phyloP scores from a whole-genome alignment of 2,888 invertebrate genomes.

The Gibbula magus region DNA sequence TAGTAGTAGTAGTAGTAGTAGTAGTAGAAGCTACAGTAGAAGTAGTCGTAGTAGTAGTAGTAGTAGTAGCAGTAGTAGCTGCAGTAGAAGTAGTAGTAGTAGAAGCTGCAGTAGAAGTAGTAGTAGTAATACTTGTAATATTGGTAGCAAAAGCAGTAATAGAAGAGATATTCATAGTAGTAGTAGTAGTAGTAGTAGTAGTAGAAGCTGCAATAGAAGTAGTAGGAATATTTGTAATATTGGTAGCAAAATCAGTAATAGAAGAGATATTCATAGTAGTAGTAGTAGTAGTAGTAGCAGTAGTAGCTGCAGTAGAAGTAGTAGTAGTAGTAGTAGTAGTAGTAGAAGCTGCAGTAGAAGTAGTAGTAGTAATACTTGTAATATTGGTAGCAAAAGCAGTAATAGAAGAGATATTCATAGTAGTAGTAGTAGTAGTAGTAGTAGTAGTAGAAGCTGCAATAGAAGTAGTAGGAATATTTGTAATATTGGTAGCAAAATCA shows the following conservation, averaged over 20 bases:
- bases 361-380: conserved; percentile 14
- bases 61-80: conserved; percentile 27
- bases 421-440: too few relatives aligned
- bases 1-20: conserved; percentile 22
- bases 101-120: conserved; percentile 25
- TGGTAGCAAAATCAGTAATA: too few relatives aligned
- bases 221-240: too few relatives aligned
- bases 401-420: conserved; percentile 11
- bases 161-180: conserved; percentile 14
- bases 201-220: not conserved
- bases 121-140: conserved; percentile 18
- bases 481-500: too few relatives aligned
- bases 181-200: conserved; percentile 27
- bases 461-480: too few relatives aligned
- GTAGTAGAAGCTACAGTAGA: conserved; percentile 20
- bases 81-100: conserved; percentile 26
- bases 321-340: not conserved
- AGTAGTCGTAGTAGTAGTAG: conserved; percentile 23
- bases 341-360: conserved; percentile 7
- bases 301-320: not conserved
- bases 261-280: not conserved
- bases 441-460: too few relatives aligned
- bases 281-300: not conserved
- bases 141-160: conserved; percentile 15
- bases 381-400: not conserved